phyloP scores from a whole-genome alignment of 2,797 vertebrate genomes.

The Pteronotus mesoamericanus region DNA sequence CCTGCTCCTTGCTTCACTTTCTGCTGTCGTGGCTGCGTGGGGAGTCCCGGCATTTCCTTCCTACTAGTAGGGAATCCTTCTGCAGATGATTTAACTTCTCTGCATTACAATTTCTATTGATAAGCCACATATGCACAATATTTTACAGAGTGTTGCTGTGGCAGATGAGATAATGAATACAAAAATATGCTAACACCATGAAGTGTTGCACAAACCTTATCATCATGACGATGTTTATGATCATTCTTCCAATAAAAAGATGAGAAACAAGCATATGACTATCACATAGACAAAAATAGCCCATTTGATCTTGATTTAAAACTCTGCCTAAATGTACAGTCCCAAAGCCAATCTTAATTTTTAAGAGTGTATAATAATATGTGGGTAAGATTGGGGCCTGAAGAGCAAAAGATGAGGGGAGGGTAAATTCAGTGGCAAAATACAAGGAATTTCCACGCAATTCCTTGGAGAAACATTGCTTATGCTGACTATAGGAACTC shows the following conservation, averaged over 20 bases:
- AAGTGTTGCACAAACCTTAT: conserved; percentile 1
- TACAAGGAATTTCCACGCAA: not conserved
- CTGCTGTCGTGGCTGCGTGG: not conserved
- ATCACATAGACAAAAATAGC: conserved; percentile 21
- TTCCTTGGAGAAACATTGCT: not conserved
- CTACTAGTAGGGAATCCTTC: not conserved
- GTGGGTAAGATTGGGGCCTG: not conserved
- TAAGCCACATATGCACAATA: not conserved
- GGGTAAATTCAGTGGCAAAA: not conserved
- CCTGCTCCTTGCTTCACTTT: not conserved
- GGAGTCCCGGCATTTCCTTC: not conserved
- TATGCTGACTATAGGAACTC: not conserved
- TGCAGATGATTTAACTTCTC: conserved; percentile 12
- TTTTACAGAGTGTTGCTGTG: not conserved
- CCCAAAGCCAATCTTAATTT: not conserved
- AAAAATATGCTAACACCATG: conserved; percentile 35
- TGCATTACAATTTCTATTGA: not conserved
- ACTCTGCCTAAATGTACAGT: not conserved
- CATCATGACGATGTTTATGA: not conserved
- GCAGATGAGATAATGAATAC: conserved; percentile 45
- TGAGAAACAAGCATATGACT: conserved; percentile 16
- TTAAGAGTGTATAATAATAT: not conserved
- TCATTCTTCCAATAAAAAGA: conserved; percentile 34
- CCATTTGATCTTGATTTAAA: conserved; percentile 27
- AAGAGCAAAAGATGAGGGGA: not conserved